Conservation (phyloP, 2,113 vertebrate genomes). For the Reinhardtius hippoglossoides region DNA sequence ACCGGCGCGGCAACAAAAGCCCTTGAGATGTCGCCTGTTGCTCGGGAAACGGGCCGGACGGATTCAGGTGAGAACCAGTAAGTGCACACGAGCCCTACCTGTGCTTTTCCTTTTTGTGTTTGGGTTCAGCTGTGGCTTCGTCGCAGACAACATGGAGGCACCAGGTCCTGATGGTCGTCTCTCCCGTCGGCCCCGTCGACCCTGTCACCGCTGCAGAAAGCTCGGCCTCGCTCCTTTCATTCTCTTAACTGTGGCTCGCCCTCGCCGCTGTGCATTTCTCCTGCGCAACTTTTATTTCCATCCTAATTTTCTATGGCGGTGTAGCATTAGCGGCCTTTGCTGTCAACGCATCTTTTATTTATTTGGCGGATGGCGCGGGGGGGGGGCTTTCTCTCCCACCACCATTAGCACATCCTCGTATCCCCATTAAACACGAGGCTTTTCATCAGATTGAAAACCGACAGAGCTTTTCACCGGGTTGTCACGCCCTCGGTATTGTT, state of each 20-base stretch:
- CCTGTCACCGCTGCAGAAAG: background rate
- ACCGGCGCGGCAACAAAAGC: constrained; percentile 51
- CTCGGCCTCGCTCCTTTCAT: constrained; percentile 29
- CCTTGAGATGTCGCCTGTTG: constrained; percentile 76
- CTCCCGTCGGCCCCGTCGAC: background rate
- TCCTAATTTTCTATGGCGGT: constrained; percentile 15
- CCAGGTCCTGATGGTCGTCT: constrained; percentile 5
- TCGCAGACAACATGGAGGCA: background rate
- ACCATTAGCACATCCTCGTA: constrained; percentile 20
- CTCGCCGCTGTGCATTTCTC: constrained; percentile 23
- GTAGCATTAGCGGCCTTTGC: constrained; percentile 54
- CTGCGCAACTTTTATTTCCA: constrained; percentile 33
- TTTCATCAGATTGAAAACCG: constrained; percentile 59
- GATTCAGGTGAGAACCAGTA: constrained; percentile 46
- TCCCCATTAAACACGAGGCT: constrained; percentile 59
- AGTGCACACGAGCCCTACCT: background rate
- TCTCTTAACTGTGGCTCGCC: constrained; percentile 13
- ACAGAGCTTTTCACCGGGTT: constrained; percentile 66
- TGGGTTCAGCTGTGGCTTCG: background rate
- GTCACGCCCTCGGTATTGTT: constrained; percentile 71
- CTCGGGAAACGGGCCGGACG: constrained; percentile 77
- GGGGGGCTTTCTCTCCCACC: constrained; percentile 1
- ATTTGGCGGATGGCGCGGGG: constrained; percentile 4
- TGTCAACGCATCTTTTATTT: constrained; percentile 51
- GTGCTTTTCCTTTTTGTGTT: background rate